Percentiles rank a stretch among this genome's conserved stretches.
Conservation (phyloP, 1,140 invertebrate species). For the Drosophila orosa region DNA sequence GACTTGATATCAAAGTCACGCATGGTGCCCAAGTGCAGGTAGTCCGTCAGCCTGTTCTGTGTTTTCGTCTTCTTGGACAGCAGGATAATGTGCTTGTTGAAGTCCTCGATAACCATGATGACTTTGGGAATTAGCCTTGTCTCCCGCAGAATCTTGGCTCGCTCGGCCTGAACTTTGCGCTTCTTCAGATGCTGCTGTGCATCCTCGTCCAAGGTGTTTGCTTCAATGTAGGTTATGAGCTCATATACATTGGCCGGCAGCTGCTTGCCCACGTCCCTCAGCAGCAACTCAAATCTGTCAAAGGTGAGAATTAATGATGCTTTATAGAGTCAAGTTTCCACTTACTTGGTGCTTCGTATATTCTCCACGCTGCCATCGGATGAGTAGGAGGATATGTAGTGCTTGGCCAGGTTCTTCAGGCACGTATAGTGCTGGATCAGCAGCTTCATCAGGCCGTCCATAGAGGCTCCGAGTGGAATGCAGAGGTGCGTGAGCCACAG, state of each 20-base stretch:
- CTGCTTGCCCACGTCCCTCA: slow-evolving; percentile 86
- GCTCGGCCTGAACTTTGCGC: slow-evolving; percentile 81
- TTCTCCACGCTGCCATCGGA: slow-evolving; percentile 22
- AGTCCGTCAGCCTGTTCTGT: slow-evolving; percentile 85
- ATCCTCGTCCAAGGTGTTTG: slow-evolving; percentile 80
- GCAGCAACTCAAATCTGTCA: slow-evolving; percentile 86
- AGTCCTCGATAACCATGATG: slow-evolving; percentile 86
- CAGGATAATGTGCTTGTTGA: slow-evolving; percentile 86
- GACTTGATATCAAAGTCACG: slow-evolving; percentile 86
- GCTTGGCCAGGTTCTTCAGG: slow-evolving; percentile 73
- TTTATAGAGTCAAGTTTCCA: not conserved
- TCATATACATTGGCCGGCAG: slow-evolving; percentile 86
- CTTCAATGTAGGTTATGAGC: slow-evolving; percentile 86
- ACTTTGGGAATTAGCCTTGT: slow-evolving; percentile 86
- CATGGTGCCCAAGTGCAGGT: slow-evolving; percentile 85
- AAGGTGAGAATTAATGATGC: too few relatives aligned
- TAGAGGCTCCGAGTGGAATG: slow-evolving; percentile 65
- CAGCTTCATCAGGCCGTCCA: slow-evolving; percentile 72
- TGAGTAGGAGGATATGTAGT: slow-evolving; percentile 57
- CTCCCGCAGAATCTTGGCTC: slow-evolving; percentile 87
- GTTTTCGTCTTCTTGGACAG: slow-evolving; percentile 87
- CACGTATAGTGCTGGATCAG: slow-evolving; percentile 75
- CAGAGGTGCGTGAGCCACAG: slow-evolving; percentile 67
- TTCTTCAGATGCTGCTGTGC: slow-evolving; percentile 53
- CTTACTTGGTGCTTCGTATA: slow-evolving; percentile 70